Conservation (phyloP, 2,888 invertebrate genomes). For the Orthosia cruda region DNA sequence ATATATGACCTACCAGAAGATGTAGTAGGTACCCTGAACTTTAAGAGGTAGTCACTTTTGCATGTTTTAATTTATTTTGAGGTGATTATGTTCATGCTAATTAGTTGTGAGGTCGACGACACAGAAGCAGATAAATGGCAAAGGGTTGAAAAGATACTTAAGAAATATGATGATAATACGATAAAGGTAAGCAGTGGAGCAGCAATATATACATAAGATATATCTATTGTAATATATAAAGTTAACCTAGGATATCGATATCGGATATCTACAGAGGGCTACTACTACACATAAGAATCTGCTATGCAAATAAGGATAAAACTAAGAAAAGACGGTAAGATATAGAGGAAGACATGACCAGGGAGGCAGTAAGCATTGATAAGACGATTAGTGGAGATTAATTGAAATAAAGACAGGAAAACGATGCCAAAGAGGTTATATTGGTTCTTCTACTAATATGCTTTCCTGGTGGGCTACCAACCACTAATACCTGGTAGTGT, state of each 20-base stretch:
- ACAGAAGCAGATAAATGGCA: background rate
- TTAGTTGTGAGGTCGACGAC: background rate
- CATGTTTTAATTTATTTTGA: constrained; percentile 19
- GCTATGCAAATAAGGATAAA: background rate
- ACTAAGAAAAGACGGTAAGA: background rate
- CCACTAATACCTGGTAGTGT: background rate
- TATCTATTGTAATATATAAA: too few species aligned
- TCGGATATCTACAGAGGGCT: background rate
- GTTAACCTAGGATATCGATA: too few species aligned
- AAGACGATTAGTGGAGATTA: background rate
- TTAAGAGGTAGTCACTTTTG: constrained; percentile 20
- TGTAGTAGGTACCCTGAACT: constrained; percentile 39
- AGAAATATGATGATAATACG: background rate
- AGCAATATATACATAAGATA: background rate
- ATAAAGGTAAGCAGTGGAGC: background rate
- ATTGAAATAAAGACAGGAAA: too few species aligned
- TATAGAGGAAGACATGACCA: background rate
- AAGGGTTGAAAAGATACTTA: background rate
- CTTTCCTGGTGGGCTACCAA: background rate
- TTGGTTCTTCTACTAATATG: background rate
- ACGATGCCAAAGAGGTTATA: background rate
- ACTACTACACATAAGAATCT: background rate
- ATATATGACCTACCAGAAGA: constrained; percentile 16
- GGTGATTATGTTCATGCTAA: constrained; percentile 1
- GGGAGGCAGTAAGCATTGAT: too few species aligned